Base-by-base conservation (phyloP, 2,113 vertebrate genomes). In the Grallaria varia region DNA sequence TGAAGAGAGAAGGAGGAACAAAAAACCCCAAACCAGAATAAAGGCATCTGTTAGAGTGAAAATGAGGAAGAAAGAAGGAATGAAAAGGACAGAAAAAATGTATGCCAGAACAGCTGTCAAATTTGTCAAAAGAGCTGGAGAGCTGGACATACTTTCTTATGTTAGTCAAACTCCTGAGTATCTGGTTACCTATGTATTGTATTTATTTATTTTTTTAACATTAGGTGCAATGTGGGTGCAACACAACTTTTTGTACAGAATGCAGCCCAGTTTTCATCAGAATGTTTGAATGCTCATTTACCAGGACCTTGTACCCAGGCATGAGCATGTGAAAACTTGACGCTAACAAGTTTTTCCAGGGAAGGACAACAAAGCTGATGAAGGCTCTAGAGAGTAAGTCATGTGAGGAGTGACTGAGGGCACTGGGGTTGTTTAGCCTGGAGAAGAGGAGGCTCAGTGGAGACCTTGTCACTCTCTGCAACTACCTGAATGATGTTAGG, bases 41-140 rank as follows among this genome's bases (percentile, higher is more conserved):
- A 98, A 98, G 98, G 98, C 98, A 98, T 98, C 97, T 98, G 98
- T 98, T 97, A 60, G 83, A 95, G 87, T 96, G 96, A 96, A 95
- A 97, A 95, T 87, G 78, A 77, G 80, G 83, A 59, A 90, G 68
- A 96, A 92, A 80, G 62, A 88, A 93, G 56, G 82, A 89, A 94
- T 91, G 89, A 96, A 89, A 93, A 83, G 68, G 77, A n/a, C 64
- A 91, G 47, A 60, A 85, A 96, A 96, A 55, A 97, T 98, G 97
- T 94, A 91, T 97, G 97, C 95, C 78, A 47, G 84, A 87, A 81
- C 97, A 98, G 97, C 98, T 98, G 97, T 96, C 97, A 97, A 88
- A 96, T 67, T 96, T 96, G 96, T 96, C 92, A 97, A 55, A 84
- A 56, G 72, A 63, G 42, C 39, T 60, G 95, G 96, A 97, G 93